phyloP scores from a whole-genome alignment of 30 jellyfish, hydroid and myxozoan genomes.

The Cassiopea xamachana region DNA sequence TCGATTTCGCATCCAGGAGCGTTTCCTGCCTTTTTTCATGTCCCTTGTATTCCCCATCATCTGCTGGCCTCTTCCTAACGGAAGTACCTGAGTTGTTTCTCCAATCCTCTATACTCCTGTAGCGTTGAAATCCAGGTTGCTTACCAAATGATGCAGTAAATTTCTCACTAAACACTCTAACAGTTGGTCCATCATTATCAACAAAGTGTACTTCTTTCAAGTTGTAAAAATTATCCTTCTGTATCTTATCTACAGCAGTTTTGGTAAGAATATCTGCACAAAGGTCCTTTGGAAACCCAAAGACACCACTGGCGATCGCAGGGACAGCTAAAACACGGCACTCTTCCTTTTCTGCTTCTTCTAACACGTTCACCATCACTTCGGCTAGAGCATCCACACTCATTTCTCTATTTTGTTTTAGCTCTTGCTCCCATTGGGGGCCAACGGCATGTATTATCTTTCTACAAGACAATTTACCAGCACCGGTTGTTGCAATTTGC shows the following conservation, averaged over 20 bases:
- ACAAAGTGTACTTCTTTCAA: slow-evolving; percentile 39
- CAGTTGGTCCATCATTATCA: slow-evolving; percentile 43
- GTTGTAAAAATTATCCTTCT: not conserved
- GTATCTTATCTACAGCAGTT: not conserved
- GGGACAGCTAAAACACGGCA: slow-evolving; percentile 57
- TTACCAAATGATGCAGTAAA: slow-evolving; percentile 4
- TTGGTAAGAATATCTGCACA: slow-evolving; percentile 44
- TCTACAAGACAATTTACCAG: slow-evolving; percentile 27
- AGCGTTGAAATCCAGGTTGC: not conserved
- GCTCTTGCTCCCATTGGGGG: slow-evolving; percentile 34
- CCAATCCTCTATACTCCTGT: not conserved
- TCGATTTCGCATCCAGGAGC: not conserved
- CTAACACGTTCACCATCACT: slow-evolving; percentile 23
- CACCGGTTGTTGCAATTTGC: slow-evolving; percentile 34
- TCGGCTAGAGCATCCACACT: slow-evolving; percentile 2
- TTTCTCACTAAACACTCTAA: not conserved
- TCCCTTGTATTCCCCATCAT: not conserved
- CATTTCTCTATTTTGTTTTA: not conserved
- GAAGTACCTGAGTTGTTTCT: not conserved
- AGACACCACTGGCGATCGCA: slow-evolving; percentile 60
- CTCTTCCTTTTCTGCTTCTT: slow-evolving; percentile 31
- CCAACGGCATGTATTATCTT: slow-evolving; percentile 54
- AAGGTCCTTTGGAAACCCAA: slow-evolving; percentile 60
- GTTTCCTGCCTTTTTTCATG: not conserved
- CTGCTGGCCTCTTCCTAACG: not conserved